Evolutionary conservation across 2,113 vertebrate species (phyloP).

Genomic region (Chloroceryle aenea): DNA sequence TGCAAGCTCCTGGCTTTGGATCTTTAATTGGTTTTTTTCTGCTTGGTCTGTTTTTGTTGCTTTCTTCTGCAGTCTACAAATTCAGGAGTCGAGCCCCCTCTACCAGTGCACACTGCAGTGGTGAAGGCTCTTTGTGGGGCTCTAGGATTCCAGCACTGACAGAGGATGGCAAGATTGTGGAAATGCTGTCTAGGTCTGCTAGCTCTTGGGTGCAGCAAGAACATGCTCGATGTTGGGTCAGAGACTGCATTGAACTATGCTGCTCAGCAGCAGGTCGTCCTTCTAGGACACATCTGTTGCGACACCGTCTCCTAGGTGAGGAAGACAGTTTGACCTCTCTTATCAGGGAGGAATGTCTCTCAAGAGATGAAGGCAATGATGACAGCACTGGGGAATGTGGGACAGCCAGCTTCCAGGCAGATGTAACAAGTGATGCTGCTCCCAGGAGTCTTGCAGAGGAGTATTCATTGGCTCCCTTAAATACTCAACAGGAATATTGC

Average conservation of each 20-base stretch:
- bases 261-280: background rate
- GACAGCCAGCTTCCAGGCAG: background rate
- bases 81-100: background rate
- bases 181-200: background rate
- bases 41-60: background rate
- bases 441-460: background rate
- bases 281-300: background rate
- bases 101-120: fast-evolving
- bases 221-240: background rate
- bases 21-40: background rate
- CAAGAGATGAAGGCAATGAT: background rate
- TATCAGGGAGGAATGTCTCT: background rate
- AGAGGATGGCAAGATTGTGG: background rate
- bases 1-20: background rate
- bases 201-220: background rate
- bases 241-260: background rate
- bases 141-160: background rate
- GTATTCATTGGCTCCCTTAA: conserved; percentile 14
- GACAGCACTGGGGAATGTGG: fast-evolving
- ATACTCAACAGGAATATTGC: background rate
- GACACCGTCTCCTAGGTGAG: background rate
- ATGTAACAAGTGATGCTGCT: background rate
- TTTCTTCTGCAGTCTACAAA: conserved; percentile 37
- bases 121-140: background rate
- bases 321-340: background rate